Evolutionary conservation across 1,140 invertebrate genomes (phyloP).

Genomic region (Propsilocerus akamusi): DNA sequence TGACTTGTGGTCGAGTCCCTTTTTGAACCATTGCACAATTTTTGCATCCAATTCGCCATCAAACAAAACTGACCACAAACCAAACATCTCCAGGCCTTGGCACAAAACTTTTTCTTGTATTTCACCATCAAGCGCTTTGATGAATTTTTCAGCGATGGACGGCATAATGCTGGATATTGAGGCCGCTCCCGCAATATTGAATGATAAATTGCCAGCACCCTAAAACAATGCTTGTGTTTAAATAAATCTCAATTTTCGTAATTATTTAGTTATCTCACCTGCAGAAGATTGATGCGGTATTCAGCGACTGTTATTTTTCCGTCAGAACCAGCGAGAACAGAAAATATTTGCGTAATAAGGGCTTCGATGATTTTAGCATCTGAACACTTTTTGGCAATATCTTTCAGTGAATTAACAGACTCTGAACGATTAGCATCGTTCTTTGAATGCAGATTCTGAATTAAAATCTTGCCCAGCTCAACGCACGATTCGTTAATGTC

Average conservation of each 20-base stretch:
- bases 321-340: conserved; percentile 72
- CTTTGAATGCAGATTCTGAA: conserved; percentile 62
- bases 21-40: conserved; percentile 60
- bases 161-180: conserved; percentile 38
- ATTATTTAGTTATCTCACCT: conserved; percentile 28
- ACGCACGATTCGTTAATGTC: conserved; percentile 62
- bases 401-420: conserved; percentile 46
- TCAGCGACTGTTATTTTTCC: conserved; percentile 79
- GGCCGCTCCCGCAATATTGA: conserved; percentile 42
- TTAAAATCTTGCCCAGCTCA: conserved; percentile 67
- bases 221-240: conserved; percentile 19
- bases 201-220: conserved; percentile 64
- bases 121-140: conserved; percentile 70
- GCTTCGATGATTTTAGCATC: conserved; percentile 42
- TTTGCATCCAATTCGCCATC: conserved; percentile 43
- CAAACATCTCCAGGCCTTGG: conserved; percentile 59
- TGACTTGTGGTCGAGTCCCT: conserved; percentile 58
- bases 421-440: conserved; percentile 54
- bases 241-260: not conserved
- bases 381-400: conserved; percentile 53
- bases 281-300: conserved; percentile 75
- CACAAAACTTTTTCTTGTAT: conserved; percentile 82
- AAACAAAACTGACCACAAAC: conserved; percentile 57
- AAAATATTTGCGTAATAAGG: conserved; percentile 57
- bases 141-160: conserved; percentile 43